Evolutionary conservation across 1,140 invertebrate genomes (phyloP).

Genomic region (Pseudomyrmex sp.): DNA sequence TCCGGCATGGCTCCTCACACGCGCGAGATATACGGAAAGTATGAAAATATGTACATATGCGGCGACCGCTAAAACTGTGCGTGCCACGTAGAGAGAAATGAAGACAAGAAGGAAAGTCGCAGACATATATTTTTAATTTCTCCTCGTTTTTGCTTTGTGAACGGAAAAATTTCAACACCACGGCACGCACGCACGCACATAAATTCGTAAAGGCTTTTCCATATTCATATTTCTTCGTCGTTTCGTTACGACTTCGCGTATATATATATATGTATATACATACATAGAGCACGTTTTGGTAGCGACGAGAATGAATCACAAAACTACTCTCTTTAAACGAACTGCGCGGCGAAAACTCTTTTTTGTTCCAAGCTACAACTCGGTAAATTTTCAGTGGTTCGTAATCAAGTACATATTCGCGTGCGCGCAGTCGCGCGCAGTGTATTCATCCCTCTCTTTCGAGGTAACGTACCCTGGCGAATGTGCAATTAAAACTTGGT

Average conservation of each 20-base stretch:
- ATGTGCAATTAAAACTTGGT: conserved; percentile 32
- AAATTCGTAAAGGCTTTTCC: conserved; percentile 20
- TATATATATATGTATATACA: too few relatives aligned
- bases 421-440: background rate
- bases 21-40: conserved; percentile 27
- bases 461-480: background rate
- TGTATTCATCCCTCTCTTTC: background rate
- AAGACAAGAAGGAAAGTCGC: conserved; percentile 7
- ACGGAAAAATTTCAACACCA: conserved; percentile 11
- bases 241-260: conserved; percentile 20
- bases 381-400: conserved; percentile 24
- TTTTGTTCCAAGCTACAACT: conserved; percentile 17
- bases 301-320: conserved; percentile 14
- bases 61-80: conserved; percentile 58
- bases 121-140: conserved; percentile 34
- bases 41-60: conserved; percentile 54
- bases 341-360: conserved; percentile 7
- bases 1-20: background rate
- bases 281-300: background rate
- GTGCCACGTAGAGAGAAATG: background rate
- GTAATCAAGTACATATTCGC: conserved; percentile 18
- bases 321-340: conserved; percentile 5
- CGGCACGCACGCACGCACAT: too few relatives aligned
- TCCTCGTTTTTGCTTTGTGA: conserved; percentile 21
- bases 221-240: conserved; percentile 53